Percentiles rank a stretch among this genome's conserved stretches.
These are phyloP conservation scores for Pocillopora verrucosa DNA, from an alignment of 64 coral and sea anemone genomes.

Conservation along the genomic window DNA sequence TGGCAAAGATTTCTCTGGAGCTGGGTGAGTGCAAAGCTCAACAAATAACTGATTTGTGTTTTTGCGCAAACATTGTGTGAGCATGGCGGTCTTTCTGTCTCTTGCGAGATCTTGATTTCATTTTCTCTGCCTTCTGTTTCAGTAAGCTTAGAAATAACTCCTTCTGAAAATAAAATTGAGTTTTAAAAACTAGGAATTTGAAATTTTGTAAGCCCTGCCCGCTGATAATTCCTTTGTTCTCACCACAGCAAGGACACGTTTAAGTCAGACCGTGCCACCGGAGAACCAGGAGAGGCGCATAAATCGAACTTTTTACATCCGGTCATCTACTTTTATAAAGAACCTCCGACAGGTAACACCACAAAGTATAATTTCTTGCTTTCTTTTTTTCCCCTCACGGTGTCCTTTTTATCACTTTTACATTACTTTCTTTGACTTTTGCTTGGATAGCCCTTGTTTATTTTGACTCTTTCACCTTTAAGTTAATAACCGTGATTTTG, in stretches of 20 bases:
- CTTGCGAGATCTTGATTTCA: no score
- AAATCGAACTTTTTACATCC: constrained; percentile 92
- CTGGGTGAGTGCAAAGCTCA: constrained; percentile 46
- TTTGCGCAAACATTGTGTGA: not conserved
- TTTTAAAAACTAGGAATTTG: no score
- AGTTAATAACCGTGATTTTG: no score
- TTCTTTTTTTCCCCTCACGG: not conserved
- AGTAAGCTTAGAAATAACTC: no score
- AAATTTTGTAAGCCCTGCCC: no score
- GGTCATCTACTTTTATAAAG: constrained; percentile 85
- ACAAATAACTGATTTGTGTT: not conserved
- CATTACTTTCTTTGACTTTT: not conserved
- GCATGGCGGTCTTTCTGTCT: not conserved
- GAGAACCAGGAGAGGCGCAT: constrained; percentile 76
- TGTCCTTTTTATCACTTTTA: not conserved
- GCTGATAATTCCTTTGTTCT: no score
- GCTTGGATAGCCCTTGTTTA: not conserved
- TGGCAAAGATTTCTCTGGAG: constrained; percentile 67
- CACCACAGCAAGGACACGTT: constrained; percentile 79
- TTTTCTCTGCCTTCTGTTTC: no score
- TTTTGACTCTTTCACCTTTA: not conserved
- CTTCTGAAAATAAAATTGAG: no score
- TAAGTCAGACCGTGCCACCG: constrained; percentile 58
- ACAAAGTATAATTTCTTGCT: not conserved
- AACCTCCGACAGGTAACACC: constrained; percentile 52